phyloP scores from a whole-genome alignment of 2,888 invertebrate genomes.

The Leucoptera coffeella region DNA sequence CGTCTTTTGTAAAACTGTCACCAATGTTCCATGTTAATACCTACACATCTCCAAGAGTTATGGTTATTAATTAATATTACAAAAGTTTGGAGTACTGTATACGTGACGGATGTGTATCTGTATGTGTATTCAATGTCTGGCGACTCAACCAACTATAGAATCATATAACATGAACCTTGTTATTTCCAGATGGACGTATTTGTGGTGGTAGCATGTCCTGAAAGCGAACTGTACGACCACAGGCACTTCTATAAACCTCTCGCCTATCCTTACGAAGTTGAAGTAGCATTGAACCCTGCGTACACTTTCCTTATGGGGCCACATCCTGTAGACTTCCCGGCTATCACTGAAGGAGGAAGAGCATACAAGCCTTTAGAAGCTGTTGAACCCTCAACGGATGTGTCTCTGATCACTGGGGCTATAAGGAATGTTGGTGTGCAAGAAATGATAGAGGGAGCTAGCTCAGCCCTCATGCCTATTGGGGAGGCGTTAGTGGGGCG shows the following conservation, averaged over 20 bases:
- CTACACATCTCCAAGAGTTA: no score
- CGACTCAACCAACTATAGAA: no score
- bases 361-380: conserved; percentile 40
- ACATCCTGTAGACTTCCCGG: conserved; percentile 70
- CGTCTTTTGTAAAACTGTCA: no score
- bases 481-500: conserved; percentile 62
- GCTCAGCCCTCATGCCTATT: conserved; percentile 47
- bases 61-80: no score
- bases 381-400: conserved; percentile 46
- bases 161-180: no score
- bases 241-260: conserved; percentile 87
- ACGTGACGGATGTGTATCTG: no score
- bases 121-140: no score
- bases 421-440: conserved; percentile 46
- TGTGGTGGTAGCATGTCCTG: conserved; percentile 86
- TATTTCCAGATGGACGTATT: conserved; percentile 81
- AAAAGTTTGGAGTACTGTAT: no score
- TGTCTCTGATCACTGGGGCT: conserved; percentile 71
- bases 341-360: conserved; percentile 60
- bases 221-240: conserved; percentile 77
- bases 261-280: conserved; percentile 88
- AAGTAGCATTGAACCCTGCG: conserved; percentile 66
- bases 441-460: conserved; percentile 35
- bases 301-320: conserved; percentile 50
- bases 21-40: no score